Conservation (phyloP, 2,113 vertebrate genomes). For the Mionectes macconnelli region DNA sequence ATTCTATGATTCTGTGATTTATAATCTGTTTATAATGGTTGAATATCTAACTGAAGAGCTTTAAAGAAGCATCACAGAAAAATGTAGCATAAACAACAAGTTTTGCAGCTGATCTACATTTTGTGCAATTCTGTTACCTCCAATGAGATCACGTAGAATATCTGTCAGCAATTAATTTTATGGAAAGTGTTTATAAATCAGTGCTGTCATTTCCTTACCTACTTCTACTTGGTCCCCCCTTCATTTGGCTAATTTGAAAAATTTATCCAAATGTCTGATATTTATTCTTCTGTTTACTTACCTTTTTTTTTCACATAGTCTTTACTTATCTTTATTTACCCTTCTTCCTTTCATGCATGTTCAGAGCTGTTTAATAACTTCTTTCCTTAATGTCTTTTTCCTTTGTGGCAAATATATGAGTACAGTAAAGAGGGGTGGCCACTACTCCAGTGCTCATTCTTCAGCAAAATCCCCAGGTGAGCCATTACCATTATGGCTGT, state of each 20-base stretch:
- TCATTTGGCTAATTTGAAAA: not conserved
- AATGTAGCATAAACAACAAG: not conserved
- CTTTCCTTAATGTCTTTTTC: conserved; percentile 74
- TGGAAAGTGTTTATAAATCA: not conserved
- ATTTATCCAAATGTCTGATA: not conserved
- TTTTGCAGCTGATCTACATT: not conserved
- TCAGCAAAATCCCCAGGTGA: conserved; percentile 94
- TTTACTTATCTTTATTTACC: conserved; percentile 12
- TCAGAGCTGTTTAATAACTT: conserved; percentile 70
- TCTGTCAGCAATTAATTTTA: not conserved
- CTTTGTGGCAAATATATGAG: conserved; percentile 72
- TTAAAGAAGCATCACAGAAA: not conserved
- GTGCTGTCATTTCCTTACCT: not conserved
- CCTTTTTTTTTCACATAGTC: not conserved
- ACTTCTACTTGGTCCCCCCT: not conserved
- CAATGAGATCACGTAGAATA: not conserved
- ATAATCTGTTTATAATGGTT: not conserved
- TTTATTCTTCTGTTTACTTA: conserved; percentile 7
- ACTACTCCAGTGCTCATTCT: conserved; percentile 85
- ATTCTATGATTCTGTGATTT: no score
- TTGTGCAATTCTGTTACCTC: not conserved
- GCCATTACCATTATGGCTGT: conserved; percentile 72
- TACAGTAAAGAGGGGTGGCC: conserved; percentile 86
- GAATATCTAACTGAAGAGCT: not conserved
- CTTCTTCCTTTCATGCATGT: conserved; percentile 10